Percentiles rank a stretch among this genome's conserved stretches.
These are phyloP conservation scores for Trachymyrmex cornetzi DNA, from an alignment of 1,140 invertebrate genomes.

Conservation along the genomic window DNA sequence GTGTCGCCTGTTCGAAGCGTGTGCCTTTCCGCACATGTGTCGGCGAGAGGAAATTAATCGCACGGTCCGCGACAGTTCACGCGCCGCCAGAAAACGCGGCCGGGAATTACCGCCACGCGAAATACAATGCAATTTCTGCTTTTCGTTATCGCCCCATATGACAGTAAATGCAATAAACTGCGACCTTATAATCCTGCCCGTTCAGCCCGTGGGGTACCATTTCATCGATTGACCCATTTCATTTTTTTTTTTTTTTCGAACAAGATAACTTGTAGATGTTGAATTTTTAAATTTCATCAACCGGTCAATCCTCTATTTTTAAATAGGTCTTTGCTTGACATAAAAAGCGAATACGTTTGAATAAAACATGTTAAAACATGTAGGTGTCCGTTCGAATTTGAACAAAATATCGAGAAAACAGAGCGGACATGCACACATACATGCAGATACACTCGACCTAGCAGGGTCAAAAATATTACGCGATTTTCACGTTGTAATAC, in stretches of 20 bases:
- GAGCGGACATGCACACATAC: neutral
- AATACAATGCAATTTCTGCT: neutral
- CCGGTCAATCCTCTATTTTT: neutral
- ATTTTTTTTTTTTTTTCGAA: neutral
- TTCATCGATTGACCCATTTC: neutral
- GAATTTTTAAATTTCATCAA: slow-evolving; percentile 33
- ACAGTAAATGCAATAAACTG: neutral
- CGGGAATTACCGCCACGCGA: neutral
- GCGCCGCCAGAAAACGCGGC: neutral
- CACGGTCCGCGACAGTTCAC: slow-evolving; percentile 6
- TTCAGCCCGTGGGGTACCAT: neutral
- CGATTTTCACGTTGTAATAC: slow-evolving; percentile 35
- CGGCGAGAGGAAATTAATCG: slow-evolving; percentile 41
- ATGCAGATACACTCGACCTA: neutral
- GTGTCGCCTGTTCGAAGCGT: slow-evolving; percentile 9
- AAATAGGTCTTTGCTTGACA: neutral
- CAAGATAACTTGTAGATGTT: neutral
- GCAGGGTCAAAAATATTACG: slow-evolving; percentile 10
- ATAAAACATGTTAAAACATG: slow-evolving; percentile 29
- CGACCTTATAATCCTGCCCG: neutral
- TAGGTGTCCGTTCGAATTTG: neutral
- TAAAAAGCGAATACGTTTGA: slow-evolving; percentile 24
- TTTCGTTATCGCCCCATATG: neutral
- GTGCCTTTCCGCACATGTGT: slow-evolving; percentile 5
- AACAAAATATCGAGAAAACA: neutral